These are phyloP conservation scores for Scaptomyza montana DNA, from an alignment of 1,140 invertebrate genomes.

Conservation along the genomic window DNA sequence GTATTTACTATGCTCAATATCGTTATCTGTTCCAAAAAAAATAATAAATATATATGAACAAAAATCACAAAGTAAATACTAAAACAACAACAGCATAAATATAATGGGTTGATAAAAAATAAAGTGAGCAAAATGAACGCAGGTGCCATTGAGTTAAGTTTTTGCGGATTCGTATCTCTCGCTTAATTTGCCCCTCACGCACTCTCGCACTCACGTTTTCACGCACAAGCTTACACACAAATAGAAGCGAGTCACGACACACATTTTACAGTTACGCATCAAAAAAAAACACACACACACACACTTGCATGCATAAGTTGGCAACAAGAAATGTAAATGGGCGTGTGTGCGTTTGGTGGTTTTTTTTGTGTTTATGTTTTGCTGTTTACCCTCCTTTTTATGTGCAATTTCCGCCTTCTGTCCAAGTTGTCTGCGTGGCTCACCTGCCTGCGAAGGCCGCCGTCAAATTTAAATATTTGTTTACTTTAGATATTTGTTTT, in stretches of 20 bases:
- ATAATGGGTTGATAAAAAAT: conserved; percentile 57
- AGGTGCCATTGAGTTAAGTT: conserved; percentile 63
- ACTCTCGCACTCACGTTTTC: conserved; percentile 3
- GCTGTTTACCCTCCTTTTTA: conserved; percentile 50
- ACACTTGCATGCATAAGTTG: not conserved
- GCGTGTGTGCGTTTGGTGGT: not conserved
- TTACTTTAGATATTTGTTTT: conserved; percentile 48
- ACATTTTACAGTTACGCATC: conserved; percentile 79
- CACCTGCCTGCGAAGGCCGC: conserved; percentile 50
- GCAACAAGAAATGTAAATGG: not conserved
- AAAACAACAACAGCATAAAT: conserved; percentile 34
- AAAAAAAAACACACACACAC: conserved; percentile 26
- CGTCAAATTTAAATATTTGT: conserved; percentile 61
- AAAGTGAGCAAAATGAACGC: conserved; percentile 29
- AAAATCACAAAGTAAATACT: conserved; percentile 64
- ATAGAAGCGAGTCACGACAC: conserved; percentile 49
- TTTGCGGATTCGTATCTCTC: conserved; percentile 16
- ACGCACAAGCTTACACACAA: conserved; percentile 7
- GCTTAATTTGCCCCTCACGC: conserved; percentile 3
- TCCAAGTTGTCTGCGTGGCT: conserved; percentile 49
- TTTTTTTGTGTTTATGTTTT: conserved; percentile 9
- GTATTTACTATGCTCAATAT: conserved; percentile 58
- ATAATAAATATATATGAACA: conserved; percentile 19
- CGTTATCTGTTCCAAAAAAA: conserved; percentile 32
- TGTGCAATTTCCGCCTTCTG: conserved; percentile 51